Evolutionary conservation across 2,888 invertebrate genomes (phyloP), one percentile per base, ranked within the genome.

Genomic region (Cataglyphis albicans): DNA sequence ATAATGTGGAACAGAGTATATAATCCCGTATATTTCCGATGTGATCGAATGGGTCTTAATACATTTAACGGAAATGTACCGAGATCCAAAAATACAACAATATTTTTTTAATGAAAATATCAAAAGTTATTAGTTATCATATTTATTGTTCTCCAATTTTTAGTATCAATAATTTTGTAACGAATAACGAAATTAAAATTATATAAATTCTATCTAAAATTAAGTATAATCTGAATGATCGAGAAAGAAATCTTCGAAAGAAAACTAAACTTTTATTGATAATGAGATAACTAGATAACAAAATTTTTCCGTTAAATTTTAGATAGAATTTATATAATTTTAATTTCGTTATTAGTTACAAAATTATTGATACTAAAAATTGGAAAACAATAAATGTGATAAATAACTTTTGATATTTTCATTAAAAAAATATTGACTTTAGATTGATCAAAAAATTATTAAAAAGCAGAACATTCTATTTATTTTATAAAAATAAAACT

Each of bases 1-100:
- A 52, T 75, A 64, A 64, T 25, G 35, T 4, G 7, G 65, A 12
- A 75, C 35, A 38, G 5, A 38, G 25, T 52, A 41, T 18, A 74
- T 0, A 32, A 32, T 61, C 29, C 32, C n/a, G 15, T 63, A 74
- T 32, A 32, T 74, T 61, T 63, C 3, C 12, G 21, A 48, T 21
- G 63, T 25, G 21, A 3, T 35, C 0, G 15, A 29, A 29, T 29
- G 29, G 29, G 29, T 29, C 29, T 29, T 2, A 2, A 2, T 29
- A 29, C 29, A 55, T 32, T 70, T 29, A 67, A 25, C 10, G 4
- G 52, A 67, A 44, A 67, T 21, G 1, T 44, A 29, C 15, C 15
- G 15, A 64, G 1, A 64, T 3, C 38, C 38, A 38, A 10, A 38
- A 10, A 41, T 41, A 10, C 9, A 3, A 0, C n/a, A 4, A 70